Evolutionary conservation across 1,140 invertebrate species (phyloP), one percentile per base, ranked within the genome.

Genomic region (Drosophila saltans): DNA sequence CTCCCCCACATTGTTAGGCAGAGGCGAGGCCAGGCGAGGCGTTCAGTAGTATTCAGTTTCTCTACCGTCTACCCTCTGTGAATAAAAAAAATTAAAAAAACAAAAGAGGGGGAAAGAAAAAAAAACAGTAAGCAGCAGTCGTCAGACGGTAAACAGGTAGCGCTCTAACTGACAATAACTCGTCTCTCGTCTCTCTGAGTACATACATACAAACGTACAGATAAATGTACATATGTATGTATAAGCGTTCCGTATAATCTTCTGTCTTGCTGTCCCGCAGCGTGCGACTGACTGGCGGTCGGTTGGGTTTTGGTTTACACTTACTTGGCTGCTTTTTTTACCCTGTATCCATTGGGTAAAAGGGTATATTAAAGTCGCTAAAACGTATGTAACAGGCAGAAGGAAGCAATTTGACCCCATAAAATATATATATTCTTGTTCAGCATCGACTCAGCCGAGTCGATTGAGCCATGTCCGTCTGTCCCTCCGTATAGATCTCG

Each of bases 131-230:
- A 66, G 69, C 56, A 72, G 72, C 68, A 66, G 66, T 77, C 69
- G 88, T 83, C 71, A 88, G 84, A 69, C 81, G 81, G 84, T 89
- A 89, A 89, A 89, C 84, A 90, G 84, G 84, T 89, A 89, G 84
- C 84, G 86, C 84, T 89, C 84, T 89, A 89, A 89, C 84, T 89
- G 84, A 89, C 84, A 89, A 89, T 89, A 89, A 89, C 84, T 89
- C 84, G 84, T 88, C 84, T 59, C 57, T 52, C 45, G 45, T 52
- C 45, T 52, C 45, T 52, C 21, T 52, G 45, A 7, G 45, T 26
- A 52, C 21, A 6, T 24, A 36, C 39, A 40, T 43, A 43, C 41
- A 43, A 3, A 43, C 41, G 8, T 16, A 43, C 41, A 43, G 11
- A 43, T 5, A 52, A 26, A 52, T 24, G 10, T 52, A 52, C 10